A percentile compares a stretch with the other conserved stretches of the same genome.
phyloP scores from a whole-genome alignment of 1,140 invertebrate genomes.

The Lepidurus arcticus region DNA sequence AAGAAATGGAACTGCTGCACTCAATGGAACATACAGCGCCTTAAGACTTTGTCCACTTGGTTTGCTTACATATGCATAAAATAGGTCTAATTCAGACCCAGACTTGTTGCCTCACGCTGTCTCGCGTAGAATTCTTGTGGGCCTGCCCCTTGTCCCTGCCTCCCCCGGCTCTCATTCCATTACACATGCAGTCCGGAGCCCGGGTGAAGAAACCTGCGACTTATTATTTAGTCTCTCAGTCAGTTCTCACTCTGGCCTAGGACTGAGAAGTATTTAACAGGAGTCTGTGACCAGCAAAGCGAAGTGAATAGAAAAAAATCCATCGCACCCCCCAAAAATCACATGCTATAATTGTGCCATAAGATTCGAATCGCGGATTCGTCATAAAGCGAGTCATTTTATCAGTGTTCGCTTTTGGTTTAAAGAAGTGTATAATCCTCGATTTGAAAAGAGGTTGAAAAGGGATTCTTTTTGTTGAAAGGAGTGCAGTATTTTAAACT shows the following conservation, averaged over 20 bases:
- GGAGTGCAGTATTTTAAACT: not conserved
- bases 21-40: too few relatives aligned
- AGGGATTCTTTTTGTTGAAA: not conserved
- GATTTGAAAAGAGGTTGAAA: too few relatives aligned
- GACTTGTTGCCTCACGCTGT: not conserved
- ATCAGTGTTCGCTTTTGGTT: not conserved
- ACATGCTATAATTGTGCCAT: too few relatives aligned
- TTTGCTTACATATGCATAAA: not conserved
- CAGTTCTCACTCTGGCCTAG: not conserved
- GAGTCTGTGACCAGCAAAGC: not conserved
- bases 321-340: too few relatives aligned
- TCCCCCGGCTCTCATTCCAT: not conserved
- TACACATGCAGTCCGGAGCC: not conserved
- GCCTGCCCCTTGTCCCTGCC: constrained; percentile 7
- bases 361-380: too few relatives aligned
- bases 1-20: too few relatives aligned
- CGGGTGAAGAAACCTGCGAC: not conserved
- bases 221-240: constrained; percentile 19
- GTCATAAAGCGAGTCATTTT: not conserved
- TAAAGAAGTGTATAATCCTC: not conserved
- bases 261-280: not conserved
- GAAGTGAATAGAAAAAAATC: too few relatives aligned
- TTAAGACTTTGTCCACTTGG: too few relatives aligned
- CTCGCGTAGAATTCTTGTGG: not conserved
- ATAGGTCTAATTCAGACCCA: not conserved